These are phyloP conservation scores for Aulostomus chinensis DNA, from an alignment of 2,797 vertebrate genomes.

Conservation along the genomic window DNA sequence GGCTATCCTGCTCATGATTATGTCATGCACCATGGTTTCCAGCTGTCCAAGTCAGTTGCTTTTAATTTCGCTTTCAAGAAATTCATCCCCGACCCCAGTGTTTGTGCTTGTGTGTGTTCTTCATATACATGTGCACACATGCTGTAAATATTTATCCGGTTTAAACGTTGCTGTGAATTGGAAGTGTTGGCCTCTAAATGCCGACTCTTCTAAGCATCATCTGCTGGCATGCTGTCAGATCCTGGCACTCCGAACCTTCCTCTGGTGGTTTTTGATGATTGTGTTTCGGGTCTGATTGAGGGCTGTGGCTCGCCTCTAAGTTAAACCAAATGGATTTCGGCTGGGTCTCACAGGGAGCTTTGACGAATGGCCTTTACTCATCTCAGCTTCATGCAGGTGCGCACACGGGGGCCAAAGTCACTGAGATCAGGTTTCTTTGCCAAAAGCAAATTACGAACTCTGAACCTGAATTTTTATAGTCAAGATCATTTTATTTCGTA, in stretches of 20 bases:
- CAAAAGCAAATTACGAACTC: slow-evolving; percentile 3
- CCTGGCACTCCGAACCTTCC: background rate
- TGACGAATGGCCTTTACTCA: slow-evolving; percentile 24
- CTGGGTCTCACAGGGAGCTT: slow-evolving; percentile 30
- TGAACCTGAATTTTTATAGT: slow-evolving; percentile 4
- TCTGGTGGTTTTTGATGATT: slow-evolving; percentile 19
- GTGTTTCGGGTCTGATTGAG: slow-evolving; percentile 42
- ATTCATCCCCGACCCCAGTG: slow-evolving; percentile 20
- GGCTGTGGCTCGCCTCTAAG: slow-evolving; percentile 44
- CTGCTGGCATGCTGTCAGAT: slow-evolving; percentile 18
- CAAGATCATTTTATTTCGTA: background rate
- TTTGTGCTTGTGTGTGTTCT: slow-evolving; percentile 3
- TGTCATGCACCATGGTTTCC: slow-evolving; percentile 68
- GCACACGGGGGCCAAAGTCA: background rate
- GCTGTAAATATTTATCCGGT: background rate
- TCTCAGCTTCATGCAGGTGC: slow-evolving; percentile 33
- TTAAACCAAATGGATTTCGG: slow-evolving; percentile 69
- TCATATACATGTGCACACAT: slow-evolving; percentile 4
- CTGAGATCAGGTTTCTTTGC: slow-evolving; percentile 14
- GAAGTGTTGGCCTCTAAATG: slow-evolving; percentile 5
- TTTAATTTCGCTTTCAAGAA: slow-evolving; percentile 51
- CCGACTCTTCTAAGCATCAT: slow-evolving; percentile 10
- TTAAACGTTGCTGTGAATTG: background rate
- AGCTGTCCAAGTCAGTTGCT: slow-evolving; percentile 62
- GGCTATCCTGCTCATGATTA: slow-evolving; percentile 44